A percentile compares a stretch with the other conserved stretches of the same genome.
These are phyloP conservation scores for Augochlorella aurata DNA, from an alignment of 2,888 invertebrate species.

Conservation along the genomic window DNA sequence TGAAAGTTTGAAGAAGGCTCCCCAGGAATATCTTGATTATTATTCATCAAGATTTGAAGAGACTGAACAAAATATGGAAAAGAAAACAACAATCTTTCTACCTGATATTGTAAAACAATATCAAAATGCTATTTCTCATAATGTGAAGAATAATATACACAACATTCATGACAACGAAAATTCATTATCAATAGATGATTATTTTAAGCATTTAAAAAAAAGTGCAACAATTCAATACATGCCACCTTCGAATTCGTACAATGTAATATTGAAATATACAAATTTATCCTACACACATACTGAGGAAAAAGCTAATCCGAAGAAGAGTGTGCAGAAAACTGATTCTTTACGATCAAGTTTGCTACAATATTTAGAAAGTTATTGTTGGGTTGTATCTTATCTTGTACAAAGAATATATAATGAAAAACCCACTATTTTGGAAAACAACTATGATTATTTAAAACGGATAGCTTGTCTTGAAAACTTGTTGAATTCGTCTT, in stretches of 20 bases:
- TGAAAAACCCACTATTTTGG: conserved; percentile 82
- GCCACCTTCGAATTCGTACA: conserved; percentile 60
- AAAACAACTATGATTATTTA: conserved; percentile 83
- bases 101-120: conserved; percentile 73
- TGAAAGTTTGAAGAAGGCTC: conserved; percentile 65
- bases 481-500: conserved; percentile 84
- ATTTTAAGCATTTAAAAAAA: conserved; percentile 48
- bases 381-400: conserved; percentile 88
- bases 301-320: conserved; percentile 16
- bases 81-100: conserved; percentile 43
- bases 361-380: conserved; percentile 85
- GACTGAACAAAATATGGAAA: conserved; percentile 2
- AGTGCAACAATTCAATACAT: conserved; percentile 48
- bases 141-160: conserved; percentile 30
- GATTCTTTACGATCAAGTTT: conserved; percentile 81
- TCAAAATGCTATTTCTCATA: conserved; percentile 62
- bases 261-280: conserved; percentile 69
- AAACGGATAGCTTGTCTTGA: conserved; percentile 84
- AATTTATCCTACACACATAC: background rate
- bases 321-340: conserved; percentile 40
- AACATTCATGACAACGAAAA: background rate
- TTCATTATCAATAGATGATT: conserved; percentile 45
- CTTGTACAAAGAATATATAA: conserved; percentile 87
- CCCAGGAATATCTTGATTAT: conserved; percentile 68
- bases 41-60: conserved; percentile 46